A percentile compares a stretch with the other conserved stretches of the same genome.
Conservation (phyloP, 2,888 invertebrate genomes). For the Agrochola lychnidis region DNA sequence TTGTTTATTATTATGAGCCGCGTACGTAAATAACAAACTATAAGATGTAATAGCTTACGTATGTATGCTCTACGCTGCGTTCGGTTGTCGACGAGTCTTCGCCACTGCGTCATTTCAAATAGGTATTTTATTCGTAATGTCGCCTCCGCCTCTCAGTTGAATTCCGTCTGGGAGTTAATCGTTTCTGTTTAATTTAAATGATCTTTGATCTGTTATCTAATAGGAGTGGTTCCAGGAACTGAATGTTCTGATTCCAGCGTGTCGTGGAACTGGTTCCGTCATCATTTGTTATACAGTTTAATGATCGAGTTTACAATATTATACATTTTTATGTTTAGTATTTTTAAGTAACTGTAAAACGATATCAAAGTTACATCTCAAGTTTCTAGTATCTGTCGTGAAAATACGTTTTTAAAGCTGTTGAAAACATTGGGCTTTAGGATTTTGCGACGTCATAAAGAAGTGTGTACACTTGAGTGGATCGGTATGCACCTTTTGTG, state of each 20-base stretch:
- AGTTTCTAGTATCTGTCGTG: constrained; percentile 54
- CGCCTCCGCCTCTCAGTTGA: constrained; percentile 50
- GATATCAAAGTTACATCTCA: constrained; percentile 55
- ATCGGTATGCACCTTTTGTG: not conserved
- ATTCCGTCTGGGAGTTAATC: constrained; percentile 75
- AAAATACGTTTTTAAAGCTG: constrained; percentile 31
- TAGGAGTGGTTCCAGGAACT: constrained; percentile 84
- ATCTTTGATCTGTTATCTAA: constrained; percentile 86
- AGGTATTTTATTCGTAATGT: constrained; percentile 65
- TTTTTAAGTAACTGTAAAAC: constrained; percentile 53
- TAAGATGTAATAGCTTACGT: constrained; percentile 70
- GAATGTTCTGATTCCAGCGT: constrained; percentile 77
- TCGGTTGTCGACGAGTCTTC: constrained; percentile 60
- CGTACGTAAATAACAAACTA: constrained; percentile 79
- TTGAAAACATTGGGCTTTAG: constrained; percentile 54
- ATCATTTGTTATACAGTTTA: constrained; percentile 82
- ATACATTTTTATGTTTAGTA: constrained; percentile 63
- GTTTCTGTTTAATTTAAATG: constrained; percentile 82
- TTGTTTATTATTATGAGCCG: constrained; percentile 79
- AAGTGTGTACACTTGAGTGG: constrained; percentile 67
- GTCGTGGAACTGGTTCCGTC: constrained; percentile 76
- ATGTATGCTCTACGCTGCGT: constrained; percentile 49
- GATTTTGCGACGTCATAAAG: constrained; percentile 66
- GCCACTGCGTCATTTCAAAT: constrained; percentile 57
- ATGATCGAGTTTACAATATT: constrained; percentile 79